Evolutionary conservation across 2,888 invertebrate species (phyloP), one percentile per base, ranked within the genome.

Genomic region (Heliconius ethilla): DNA sequence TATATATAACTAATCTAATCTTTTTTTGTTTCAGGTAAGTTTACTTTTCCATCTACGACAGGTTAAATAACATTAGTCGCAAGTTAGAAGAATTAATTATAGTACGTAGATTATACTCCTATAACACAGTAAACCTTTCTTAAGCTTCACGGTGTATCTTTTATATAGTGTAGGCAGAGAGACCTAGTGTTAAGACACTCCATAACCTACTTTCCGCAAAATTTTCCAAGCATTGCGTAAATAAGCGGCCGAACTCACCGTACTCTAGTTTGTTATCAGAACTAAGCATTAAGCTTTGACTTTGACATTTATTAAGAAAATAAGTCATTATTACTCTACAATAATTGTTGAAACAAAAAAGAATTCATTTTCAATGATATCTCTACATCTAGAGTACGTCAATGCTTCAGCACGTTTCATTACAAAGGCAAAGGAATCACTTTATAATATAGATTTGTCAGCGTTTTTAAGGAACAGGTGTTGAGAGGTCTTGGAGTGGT

Each of bases 1-100:
- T 55, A 27, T 55, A 2, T 70, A 70, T 2, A 13, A 55, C 6
- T 55, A 55, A 70, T 27, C 11, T 33, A n/a, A 9, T 62, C 37
- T 25, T 62, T 22, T 37, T 63, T 73, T 73, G 73, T 73, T 73
- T 40, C 62, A 73, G 73, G 73, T 73, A 73, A 73, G 73, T 73
- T 73, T 7, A 25, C 1, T 15, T 25, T 27, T 37, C 59, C 13
- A 27, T 45, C 25, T 62, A 37, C 25, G 10, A 73, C 25, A 18
- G 15, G 7, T 11, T 55, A 51, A 70, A 11, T 22, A 45, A 22
- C 15, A 22, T 9, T 18, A 51, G 2, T 13, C 6, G 3, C 15
- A 62, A 15, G 5, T 27, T n/a, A n/a, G n/a, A 70, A 10, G 1
- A 70, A 27, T 9, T 3, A 70, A 13, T 59, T 15, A 69, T 40